Percentiles rank a stretch among this genome's conserved stretches.
These are phyloP conservation scores for Oreonectes daqikongensis DNA, from an alignment of 2,797 vertebrate species.

Conservation along the genomic window DNA sequence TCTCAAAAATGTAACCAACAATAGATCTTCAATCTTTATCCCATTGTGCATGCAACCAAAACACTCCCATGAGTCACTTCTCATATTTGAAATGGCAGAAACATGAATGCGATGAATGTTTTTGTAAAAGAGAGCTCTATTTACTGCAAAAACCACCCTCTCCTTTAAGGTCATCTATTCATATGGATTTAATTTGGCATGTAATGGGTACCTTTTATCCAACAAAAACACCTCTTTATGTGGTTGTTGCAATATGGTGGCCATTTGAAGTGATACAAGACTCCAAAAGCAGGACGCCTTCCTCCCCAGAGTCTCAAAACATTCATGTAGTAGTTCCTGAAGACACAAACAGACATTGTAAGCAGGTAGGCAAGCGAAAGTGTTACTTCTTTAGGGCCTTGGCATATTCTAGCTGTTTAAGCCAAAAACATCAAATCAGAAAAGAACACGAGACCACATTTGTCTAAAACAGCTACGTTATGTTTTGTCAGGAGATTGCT, in stretches of 20 bases:
- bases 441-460: conserved; percentile 31
- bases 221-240: conserved; percentile 59
- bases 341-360: conserved; percentile 47
- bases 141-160: conserved; percentile 54
- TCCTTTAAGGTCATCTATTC: conserved; percentile 47
- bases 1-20: background rate
- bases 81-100: conserved; percentile 49
- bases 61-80: conserved; percentile 43
- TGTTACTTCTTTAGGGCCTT: conserved; percentile 23
- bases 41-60: conserved; percentile 30
- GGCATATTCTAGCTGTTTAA: conserved; percentile 21
- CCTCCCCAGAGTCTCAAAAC: conserved; percentile 48
- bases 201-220: conserved; percentile 49
- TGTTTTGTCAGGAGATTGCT: conserved; percentile 41
- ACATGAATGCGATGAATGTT: conserved; percentile 56
- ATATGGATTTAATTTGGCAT: conserved; percentile 56
- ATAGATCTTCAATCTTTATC: conserved; percentile 31
- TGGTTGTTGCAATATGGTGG: conserved; percentile 49
- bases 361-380: conserved; percentile 25
- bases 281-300: conserved; percentile 57
- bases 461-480: conserved; percentile 39
- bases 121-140: conserved; percentile 58
- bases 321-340: conserved; percentile 27
- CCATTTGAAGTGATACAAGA: conserved; percentile 51
- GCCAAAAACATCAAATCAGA: conserved; percentile 24